phyloP scores from a whole-genome alignment of 2,113 vertebrate species.

The Gracilinanus agilis region DNA sequence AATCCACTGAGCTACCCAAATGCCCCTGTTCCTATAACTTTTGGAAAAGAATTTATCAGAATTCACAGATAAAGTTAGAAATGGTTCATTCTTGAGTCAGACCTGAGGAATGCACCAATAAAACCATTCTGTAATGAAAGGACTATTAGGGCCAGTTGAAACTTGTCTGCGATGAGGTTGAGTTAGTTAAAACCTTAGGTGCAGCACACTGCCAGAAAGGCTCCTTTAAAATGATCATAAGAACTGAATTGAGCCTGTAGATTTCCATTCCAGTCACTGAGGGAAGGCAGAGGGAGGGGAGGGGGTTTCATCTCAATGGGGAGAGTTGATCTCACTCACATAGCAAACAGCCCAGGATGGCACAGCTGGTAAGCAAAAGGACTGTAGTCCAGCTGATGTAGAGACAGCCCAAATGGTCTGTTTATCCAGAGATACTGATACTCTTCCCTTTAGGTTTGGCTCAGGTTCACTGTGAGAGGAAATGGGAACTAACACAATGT shows the following conservation, averaged over 20 bases:
- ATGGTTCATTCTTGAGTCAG: neutral
- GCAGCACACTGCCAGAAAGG: neutral
- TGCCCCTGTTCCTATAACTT: no score
- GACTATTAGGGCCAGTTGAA: neutral
- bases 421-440: conserved; percentile 7
- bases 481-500: conserved; percentile 77
- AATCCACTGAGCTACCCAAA: no score
- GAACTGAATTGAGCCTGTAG: conserved; percentile 2
- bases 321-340: neutral
- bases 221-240: conserved; percentile 27
- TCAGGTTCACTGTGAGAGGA: conserved; percentile 70
- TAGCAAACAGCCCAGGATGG: conserved; percentile 1
- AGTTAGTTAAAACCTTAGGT: neutral
- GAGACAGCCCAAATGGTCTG: conserved; percentile 48
- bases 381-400: conserved; percentile 55
- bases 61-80: conserved; percentile 17
- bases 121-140: neutral
- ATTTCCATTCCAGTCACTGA: neutral
- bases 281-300: neutral
- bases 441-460: conserved; percentile 64
- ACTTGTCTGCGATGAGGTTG: neutral
- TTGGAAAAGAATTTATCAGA: neutral
- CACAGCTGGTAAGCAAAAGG: conserved; percentile 51
- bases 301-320: neutral
- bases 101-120: neutral